These are phyloP conservation scores for Diplazon laetatorius DNA, from an alignment of 2,888 invertebrate species.

Conservation along the genomic window DNA sequence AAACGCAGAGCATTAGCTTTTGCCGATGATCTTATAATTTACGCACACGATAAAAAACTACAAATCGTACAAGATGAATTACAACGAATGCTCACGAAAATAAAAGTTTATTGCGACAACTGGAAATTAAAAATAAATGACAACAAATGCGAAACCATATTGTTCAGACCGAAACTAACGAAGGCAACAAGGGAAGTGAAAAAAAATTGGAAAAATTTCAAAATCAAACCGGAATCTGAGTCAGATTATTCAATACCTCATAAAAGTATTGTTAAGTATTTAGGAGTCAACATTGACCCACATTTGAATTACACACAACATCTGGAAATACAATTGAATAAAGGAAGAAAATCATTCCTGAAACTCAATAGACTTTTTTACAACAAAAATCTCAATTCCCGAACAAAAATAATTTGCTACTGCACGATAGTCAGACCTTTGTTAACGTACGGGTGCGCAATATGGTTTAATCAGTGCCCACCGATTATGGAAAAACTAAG, in stretches of 20 bases:
- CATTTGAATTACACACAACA: not conserved
- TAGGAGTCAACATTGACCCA: not conserved
- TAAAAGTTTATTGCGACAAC: conserved; percentile 52
- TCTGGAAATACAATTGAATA: conserved; percentile 42
- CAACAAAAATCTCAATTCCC: conserved; percentile 16
- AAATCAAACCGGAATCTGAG: conserved; percentile 10
- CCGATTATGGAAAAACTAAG: no score
- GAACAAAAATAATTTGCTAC: conserved; percentile 57
- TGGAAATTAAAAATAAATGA: conserved; percentile 66
- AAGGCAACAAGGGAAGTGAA: conserved; percentile 25
- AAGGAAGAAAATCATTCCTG: conserved; percentile 30
- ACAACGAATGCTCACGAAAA: conserved; percentile 24
- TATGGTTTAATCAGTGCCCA: no score
- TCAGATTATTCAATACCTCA: not conserved
- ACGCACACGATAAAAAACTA: no score
- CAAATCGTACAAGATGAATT: no score
- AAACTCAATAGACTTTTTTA: conserved; percentile 35
- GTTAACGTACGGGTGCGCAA: conserved; percentile 50
- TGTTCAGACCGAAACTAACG: conserved; percentile 25
- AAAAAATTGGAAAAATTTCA: conserved; percentile 53
- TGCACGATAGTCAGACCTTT: conserved; percentile 50
- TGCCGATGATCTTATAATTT: no score
- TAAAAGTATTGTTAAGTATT: not conserved
- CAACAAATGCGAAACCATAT: conserved; percentile 50
- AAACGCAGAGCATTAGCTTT: no score